Conservation (phyloP, 2,113 vertebrate genomes). For the Colinus virginianus region DNA sequence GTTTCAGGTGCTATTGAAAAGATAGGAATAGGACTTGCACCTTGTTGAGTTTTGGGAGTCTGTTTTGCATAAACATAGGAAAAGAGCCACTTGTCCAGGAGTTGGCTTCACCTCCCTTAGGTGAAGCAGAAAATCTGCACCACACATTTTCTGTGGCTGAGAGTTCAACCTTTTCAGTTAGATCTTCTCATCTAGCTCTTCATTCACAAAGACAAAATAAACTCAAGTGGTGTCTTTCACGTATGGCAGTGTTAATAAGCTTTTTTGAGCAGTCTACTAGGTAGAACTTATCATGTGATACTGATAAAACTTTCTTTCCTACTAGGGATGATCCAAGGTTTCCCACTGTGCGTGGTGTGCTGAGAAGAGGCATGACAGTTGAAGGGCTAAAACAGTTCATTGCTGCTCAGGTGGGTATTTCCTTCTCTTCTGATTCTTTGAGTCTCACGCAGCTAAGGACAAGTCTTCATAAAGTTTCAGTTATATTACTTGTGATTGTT, state of each 20-base stretch:
- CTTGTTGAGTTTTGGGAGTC: not conserved
- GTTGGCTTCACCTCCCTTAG: not conserved
- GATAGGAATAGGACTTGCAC: not conserved
- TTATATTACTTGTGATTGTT: not conserved
- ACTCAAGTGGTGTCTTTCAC: rapidly evolving
- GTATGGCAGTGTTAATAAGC: not conserved
- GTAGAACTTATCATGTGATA: rapidly evolving
- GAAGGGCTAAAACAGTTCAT: slow-evolving; percentile 98
- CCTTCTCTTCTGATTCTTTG: not conserved
- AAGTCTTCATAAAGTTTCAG: not conserved
- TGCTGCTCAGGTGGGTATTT: slow-evolving; percentile 89
- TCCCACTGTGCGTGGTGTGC: slow-evolving; percentile 96
- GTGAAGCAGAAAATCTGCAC: not conserved
- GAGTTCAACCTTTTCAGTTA: not conserved
- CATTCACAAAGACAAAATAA: not conserved
- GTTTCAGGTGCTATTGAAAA: not conserved
- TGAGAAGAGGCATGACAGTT: slow-evolving; percentile 97
- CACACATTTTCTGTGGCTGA: not conserved
- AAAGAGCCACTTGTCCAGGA: not conserved
- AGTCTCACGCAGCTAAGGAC: not conserved
- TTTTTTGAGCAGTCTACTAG: not conserved
- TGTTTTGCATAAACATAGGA: not conserved
- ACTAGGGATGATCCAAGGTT: slow-evolving; percentile 96
- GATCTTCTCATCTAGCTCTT: not conserved
- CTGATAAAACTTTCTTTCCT: not conserved